phyloP scores from a whole-genome alignment of 2,113 vertebrate genomes.

The Crotalus tigris region DNA sequence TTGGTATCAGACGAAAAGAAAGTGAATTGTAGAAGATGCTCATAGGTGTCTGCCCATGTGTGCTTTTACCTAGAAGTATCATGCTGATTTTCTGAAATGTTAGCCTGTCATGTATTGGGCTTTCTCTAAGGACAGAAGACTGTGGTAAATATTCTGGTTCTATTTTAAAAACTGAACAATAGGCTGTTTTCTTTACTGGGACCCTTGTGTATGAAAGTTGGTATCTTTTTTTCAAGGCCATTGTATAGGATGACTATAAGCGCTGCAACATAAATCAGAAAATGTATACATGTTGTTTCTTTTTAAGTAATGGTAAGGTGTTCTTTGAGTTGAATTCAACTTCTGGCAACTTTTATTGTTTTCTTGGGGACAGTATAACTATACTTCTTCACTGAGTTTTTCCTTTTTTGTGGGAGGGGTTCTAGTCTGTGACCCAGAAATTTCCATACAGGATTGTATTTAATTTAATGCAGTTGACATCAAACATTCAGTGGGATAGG shows the following conservation, averaged over 20 bases:
- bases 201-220: background rate
- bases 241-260: background rate
- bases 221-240: background rate
- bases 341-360: background rate
- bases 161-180: background rate
- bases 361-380: background rate
- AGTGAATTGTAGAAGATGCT: background rate
- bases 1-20: slow-evolving; percentile 14
- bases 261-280: background rate
- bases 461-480: background rate
- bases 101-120: background rate
- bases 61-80: background rate
- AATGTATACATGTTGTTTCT: background rate
- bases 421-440: background rate
- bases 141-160: background rate
- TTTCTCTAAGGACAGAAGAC: background rate
- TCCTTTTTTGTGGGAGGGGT: background rate
- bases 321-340: background rate
- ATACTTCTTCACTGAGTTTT: background rate
- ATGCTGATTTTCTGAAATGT: background rate
- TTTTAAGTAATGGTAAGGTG: background rate
- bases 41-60: background rate
- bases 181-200: background rate
- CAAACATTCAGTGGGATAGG: background rate
- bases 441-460: background rate